Percentiles rank a stretch among this genome's conserved stretches.
Evolutionary conservation across 2,888 invertebrate genomes (phyloP).

Genomic region (Agrochola circellaris): DNA sequence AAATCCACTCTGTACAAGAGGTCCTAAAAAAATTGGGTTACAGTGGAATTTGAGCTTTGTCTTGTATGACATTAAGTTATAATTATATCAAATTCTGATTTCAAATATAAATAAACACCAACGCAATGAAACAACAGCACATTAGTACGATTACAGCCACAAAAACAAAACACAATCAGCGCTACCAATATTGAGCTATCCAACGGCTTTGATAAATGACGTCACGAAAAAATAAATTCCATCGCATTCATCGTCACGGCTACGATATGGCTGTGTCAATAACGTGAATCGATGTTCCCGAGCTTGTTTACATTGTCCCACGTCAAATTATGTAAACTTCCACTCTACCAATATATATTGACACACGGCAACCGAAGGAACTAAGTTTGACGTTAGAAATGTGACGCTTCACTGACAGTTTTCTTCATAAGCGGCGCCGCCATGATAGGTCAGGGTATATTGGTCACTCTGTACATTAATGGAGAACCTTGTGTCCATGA

Average conservation of each 20-base stretch:
- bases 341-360: background rate
- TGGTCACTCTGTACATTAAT: slow-evolving; percentile 26
- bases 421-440: background rate
- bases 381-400: background rate
- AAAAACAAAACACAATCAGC: slow-evolving; percentile 47
- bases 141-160: slow-evolving; percentile 12
- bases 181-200: slow-evolving; percentile 39
- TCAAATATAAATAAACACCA: background rate
- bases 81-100: background rate
- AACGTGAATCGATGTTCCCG: slow-evolving; percentile 42
- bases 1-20: background rate
- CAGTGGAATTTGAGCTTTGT: background rate
- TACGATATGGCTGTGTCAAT: slow-evolving; percentile 59
- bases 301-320: slow-evolving; percentile 51
- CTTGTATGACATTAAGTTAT: background rate
- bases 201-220: slow-evolving; percentile 39
- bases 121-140: background rate
- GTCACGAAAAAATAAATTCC: slow-evolving; percentile 51
- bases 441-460: slow-evolving; percentile 16
- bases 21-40: background rate
- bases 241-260: slow-evolving; percentile 43
- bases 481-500: slow-evolving; percentile 23
- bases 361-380: slow-evolving; percentile 5
- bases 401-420: background rate
- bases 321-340: slow-evolving; percentile 61